phyloP scores from a whole-genome alignment of 1,140 invertebrate genomes.

The Ctenoplectra terminalis region DNA sequence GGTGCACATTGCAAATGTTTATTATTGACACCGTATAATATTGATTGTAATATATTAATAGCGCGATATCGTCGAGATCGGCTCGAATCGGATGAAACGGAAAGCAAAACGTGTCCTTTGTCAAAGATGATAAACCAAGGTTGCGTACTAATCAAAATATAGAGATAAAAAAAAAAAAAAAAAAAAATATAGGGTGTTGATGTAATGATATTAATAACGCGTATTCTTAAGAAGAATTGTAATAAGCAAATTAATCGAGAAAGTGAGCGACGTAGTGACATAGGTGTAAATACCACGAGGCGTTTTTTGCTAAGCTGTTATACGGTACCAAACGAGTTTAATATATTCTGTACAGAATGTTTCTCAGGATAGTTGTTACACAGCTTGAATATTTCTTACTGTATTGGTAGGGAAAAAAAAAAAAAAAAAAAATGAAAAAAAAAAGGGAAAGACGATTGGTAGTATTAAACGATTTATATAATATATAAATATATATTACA shows the following conservation, averaged over 20 bases:
- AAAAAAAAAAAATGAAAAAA: no score
- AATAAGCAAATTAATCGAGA: conserved; percentile 18
- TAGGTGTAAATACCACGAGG: conserved; percentile 42
- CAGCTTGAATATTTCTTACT: conserved; percentile 26
- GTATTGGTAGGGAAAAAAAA: no score
- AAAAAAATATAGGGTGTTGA: conserved; percentile 41
- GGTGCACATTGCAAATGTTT: conserved; percentile 37
- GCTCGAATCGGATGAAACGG: not conserved
- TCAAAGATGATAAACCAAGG: conserved; percentile 35
- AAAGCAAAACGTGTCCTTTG: conserved; percentile 18
- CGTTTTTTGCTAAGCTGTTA: conserved; percentile 51
- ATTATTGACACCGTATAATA: conserved; percentile 5
- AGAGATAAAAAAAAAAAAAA: conserved; percentile 35
- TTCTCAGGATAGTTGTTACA: conserved; percentile 44
- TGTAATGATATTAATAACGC: conserved; percentile 50
- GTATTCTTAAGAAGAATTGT: conserved; percentile 33
- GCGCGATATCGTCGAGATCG: conserved; percentile 15
- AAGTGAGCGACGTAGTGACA: conserved; percentile 14
- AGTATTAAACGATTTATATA: no score
- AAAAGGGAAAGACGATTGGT: no score
- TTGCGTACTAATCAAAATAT: conserved; percentile 61
- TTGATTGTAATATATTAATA: conserved; percentile 42
- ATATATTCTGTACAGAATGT: conserved; percentile 47
- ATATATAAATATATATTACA: not conserved
- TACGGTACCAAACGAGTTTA: conserved; percentile 42